Conservation (phyloP, 2,797 vertebrate genomes). For the Darevskia nairensis region DNA sequence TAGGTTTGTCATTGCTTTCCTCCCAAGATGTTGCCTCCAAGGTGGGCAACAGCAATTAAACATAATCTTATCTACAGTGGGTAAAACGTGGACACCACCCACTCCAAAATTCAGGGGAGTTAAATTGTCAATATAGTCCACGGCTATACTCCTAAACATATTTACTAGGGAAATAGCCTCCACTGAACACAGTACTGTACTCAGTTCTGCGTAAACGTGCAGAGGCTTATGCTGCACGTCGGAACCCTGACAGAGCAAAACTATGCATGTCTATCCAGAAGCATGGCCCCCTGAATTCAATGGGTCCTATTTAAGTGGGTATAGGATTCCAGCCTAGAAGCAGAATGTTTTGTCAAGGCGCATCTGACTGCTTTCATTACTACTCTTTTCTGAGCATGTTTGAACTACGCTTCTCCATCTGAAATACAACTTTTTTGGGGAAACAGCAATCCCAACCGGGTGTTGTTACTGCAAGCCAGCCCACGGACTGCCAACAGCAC, state of each 20-base stretch:
- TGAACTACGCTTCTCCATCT: neutral
- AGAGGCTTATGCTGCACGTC: too few relatives aligned
- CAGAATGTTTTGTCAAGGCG: neutral
- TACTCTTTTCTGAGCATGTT: neutral
- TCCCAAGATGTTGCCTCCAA: too few relatives aligned
- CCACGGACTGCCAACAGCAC: neutral
- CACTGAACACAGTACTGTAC: neutral
- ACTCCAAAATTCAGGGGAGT: neutral
- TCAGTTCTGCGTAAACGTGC: neutral
- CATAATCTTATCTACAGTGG: neutral
- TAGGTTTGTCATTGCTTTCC: too few relatives aligned
- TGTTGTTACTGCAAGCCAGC: neutral
- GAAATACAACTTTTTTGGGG: neutral
- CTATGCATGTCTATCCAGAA: neutral
- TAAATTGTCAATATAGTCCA: neutral
- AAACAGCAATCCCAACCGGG: neutral
- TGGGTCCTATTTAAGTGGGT: neutral
- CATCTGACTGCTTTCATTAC: neutral
- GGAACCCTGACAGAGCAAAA: neutral
- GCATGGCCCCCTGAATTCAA: neutral
- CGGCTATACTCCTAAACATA: neutral
- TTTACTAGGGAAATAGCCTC: neutral
- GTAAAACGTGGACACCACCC: neutral
- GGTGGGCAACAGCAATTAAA: neutral
- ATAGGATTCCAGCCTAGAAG: neutral